Base-by-base conservation (phyloP, 1,140 invertebrate species). In the Sesamia nonagrioides region DNA sequence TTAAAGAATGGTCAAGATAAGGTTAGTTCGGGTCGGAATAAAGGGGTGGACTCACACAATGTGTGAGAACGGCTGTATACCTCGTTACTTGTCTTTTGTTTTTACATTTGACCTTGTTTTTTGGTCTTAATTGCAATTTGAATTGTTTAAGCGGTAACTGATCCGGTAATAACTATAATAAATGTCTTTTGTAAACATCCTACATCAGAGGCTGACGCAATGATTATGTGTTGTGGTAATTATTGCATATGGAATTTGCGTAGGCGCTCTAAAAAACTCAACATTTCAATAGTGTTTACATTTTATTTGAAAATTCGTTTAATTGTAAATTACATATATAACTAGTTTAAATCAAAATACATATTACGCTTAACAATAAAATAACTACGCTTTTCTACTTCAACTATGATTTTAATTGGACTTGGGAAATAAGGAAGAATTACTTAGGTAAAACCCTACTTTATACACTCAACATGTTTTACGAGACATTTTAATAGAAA, bases 181-280 rank as follows among this genome's bases (percentile, higher is more conserved):
- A n/a, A 82, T 83, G 77, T 81, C 61, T 71, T 66, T 78, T 82
- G 77, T 79, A 82, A 42, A 82, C 74, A 79, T 82, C 81, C 72
- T 87, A 81, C 79, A 63, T 85, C 81, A 85, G 79, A 79, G 80
- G 79, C 82, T 73, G 56, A 58, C 74, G 80, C 77, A 81, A 75
- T 50, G 8, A 27, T 83, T 86, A 75, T 61, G 71, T 78, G 82
- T 78, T 82, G 72, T 50, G 77, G 60, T 86, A 84, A 88, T 90
- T 85, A 82, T 91, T 89, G 89, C 89, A 83, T 85, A 60, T 74
- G 84, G 63, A 80, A 76, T 89, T 89, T 83, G 54, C 50, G 66
- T 83, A 91, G 89, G 89, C 88, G 88, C 82, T 81, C 80, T 82
- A 72, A 42, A 60, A 52, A 77, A 58, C 56, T 72, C 13, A 50